Conservation (phyloP, 2,113 vertebrate genomes). For the Gavia stellata region DNA sequence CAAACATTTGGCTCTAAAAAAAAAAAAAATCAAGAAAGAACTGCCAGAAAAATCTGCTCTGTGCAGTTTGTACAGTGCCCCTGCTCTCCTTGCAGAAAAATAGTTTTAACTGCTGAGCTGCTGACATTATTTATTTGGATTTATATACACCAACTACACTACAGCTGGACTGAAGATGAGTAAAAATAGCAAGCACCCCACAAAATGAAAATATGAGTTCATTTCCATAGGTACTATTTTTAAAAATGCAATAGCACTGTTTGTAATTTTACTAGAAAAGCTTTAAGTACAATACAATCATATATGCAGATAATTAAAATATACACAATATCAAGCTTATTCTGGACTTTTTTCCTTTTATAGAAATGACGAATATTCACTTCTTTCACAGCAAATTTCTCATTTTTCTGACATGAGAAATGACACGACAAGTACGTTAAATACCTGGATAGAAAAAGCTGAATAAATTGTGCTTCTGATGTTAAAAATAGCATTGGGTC, state of each 20-base stretch:
- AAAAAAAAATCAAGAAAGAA: not conserved
- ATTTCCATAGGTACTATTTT: not conserved
- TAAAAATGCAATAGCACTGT: not conserved
- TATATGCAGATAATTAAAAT: constrained; percentile 17
- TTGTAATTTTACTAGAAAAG: not conserved
- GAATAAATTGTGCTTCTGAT: not conserved
- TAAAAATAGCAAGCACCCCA: not conserved
- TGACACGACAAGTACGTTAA: constrained; percentile 53
- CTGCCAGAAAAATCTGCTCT: constrained; percentile 11
- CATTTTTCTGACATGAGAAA: constrained; percentile 44
- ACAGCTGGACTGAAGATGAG: not conserved
- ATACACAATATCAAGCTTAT: constrained; percentile 49
- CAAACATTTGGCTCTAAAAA: constrained; percentile 29
- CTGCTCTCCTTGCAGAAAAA: not conserved
- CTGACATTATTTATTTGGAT: not conserved
- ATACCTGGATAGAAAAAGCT: constrained; percentile 20
- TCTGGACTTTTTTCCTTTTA: constrained; percentile 20
- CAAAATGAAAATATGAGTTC: not conserved
- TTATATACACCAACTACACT: not conserved
- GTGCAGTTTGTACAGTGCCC: not conserved
- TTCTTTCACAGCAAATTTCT: constrained; percentile 41
- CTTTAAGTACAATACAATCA: not conserved
- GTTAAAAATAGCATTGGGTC: not conserved
- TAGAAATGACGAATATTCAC: constrained; percentile 61
- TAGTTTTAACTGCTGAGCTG: not conserved